Evolutionary conservation across 2,888 invertebrate species (phyloP), one percentile per base, ranked within the genome.

Genomic region (Apotomis betuletana): DNA sequence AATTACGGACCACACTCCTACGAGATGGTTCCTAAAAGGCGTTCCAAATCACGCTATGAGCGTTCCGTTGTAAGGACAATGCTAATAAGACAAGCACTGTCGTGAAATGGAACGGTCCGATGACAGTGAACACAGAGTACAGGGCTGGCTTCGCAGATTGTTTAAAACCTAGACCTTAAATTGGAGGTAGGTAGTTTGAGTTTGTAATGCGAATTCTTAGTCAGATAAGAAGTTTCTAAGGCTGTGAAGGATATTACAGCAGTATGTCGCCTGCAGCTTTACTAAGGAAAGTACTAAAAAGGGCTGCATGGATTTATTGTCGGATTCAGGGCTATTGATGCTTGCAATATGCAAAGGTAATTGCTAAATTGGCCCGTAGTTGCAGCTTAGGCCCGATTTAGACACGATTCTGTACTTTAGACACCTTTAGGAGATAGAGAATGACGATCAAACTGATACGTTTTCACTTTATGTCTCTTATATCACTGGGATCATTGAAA

Each of bases 51-150:
- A 89, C 87, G 86, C 88, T 83, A 82, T 77, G 83, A 85, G 83
- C 83, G 82, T 83, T 83, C 83, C 82, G 82, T 85, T 85, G 83
- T 78, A 81, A 80, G 81, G 80, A 89, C 90, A 88, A 89, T 89
- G 87, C 87, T 89, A 89, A 89, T 88, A 87, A 85, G 88, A 87
- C 88, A 89, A 86, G 85, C 83, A 83, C 78, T 75, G 75, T 81
- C 82, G 85, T 83, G 81, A 82, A 87, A 86, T 75, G 83, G 82
- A 87, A 87, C 85, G 82, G 80, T 77, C 79, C 80, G 83, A 86
- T 88, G 90, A 90, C 89, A 89, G 83, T 75, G 80, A 85, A 88
- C 88, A 88, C 27, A 55, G 55, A 57, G 27, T 9, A 46, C n/a
- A 15, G 27, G 9, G 3, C n/a, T n/a, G 3, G 12, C 44, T 46